phyloP scores from a whole-genome alignment of 2,113 vertebrate species.

The Cichladusa arquata region DNA sequence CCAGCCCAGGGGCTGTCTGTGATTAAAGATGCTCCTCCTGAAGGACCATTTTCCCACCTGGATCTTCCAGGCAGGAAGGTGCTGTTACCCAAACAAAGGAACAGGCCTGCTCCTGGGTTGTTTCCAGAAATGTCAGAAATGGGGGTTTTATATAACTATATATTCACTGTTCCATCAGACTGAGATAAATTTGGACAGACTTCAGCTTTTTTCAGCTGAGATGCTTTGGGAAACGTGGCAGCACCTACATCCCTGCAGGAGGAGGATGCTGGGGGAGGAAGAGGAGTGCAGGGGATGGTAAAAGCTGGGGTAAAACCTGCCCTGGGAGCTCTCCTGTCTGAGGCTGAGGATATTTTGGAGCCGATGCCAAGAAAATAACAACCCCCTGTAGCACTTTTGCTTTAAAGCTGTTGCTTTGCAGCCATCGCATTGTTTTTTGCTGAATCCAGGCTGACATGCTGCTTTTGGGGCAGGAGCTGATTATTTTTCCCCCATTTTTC shows the following conservation, averaged over 20 bases:
- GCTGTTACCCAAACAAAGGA: neutral
- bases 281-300: neutral
- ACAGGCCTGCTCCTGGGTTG: neutral
- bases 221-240: neutral
- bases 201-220: neutral
- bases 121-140: neutral
- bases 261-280: neutral
- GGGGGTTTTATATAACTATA: neutral
- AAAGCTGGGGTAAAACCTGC: neutral
- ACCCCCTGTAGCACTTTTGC: neutral
- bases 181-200: neutral
- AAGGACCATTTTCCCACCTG: neutral
- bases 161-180: neutral
- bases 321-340: neutral
- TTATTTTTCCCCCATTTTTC: neutral
- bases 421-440: neutral
- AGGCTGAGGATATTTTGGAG: neutral
- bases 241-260: neutral
- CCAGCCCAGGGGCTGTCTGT: neutral
- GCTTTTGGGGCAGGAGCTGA: neutral
- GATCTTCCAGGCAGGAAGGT: neutral
- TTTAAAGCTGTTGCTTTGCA: neutral
- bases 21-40: neutral
- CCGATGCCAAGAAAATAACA: accelerated
- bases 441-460: neutral